Conservation (phyloP, 2,888 invertebrate genomes). For the Nemotelus pantherinus region DNA sequence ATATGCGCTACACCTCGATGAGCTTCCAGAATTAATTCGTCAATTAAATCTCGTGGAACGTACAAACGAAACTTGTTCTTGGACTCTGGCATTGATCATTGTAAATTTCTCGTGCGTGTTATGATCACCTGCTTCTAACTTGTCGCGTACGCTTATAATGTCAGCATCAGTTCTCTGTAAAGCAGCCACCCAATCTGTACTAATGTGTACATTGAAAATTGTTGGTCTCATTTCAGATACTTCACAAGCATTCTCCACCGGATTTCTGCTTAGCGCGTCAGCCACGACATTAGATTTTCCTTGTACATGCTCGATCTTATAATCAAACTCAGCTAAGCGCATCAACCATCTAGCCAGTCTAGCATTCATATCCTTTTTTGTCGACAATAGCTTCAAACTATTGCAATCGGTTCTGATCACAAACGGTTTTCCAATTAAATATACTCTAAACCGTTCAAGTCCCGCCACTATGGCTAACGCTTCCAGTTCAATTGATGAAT, state of each 20-base stretch:
- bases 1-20: constrained; percentile 8
- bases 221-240: neutral
- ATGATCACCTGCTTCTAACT: constrained; percentile 14
- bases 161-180: neutral
- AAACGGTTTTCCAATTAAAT: constrained; percentile 19
- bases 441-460: neutral
- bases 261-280: constrained; percentile 43
- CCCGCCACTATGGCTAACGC: constrained; percentile 40
- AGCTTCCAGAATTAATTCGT: constrained; percentile 1
- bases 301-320: constrained; percentile 33
- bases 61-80: neutral
- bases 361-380: constrained; percentile 25
- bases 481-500: constrained; percentile 46
- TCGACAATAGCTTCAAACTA: constrained; percentile 11
- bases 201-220: neutral
- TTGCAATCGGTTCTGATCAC: constrained; percentile 6
- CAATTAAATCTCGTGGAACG: constrained; percentile 5
- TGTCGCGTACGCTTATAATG: neutral
- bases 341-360: constrained; percentile 25
- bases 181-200: constrained; percentile 14
- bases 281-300: constrained; percentile 19
- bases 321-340: constrained; percentile 27
- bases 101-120: constrained; percentile 8
- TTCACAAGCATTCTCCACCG: constrained; percentile 8
- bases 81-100: constrained; percentile 4